Conservation (phyloP, 2,113 vertebrate genomes). For the Sclerurus mexicanus region DNA sequence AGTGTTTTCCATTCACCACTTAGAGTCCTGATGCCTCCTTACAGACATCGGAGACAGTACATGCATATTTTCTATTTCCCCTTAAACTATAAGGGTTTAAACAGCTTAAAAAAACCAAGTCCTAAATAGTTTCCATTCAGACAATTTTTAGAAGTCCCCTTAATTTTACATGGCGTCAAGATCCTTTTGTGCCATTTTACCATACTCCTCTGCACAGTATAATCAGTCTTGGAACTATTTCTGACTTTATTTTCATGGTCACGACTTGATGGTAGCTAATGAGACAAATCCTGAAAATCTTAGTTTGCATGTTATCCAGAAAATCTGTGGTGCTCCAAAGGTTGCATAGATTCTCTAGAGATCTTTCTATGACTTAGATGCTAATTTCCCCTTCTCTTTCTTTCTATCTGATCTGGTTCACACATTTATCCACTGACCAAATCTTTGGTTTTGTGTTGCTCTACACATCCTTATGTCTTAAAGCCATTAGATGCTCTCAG, state of each 20-base stretch:
- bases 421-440: fast-evolving
- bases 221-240: not conserved
- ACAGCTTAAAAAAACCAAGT: not conserved
- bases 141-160: not conserved
- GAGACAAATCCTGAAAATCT: not conserved
- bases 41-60: not conserved
- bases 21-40: not conserved
- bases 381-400: not conserved
- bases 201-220: not conserved
- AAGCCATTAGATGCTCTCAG: not conserved
- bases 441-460: not conserved
- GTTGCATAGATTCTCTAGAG: not conserved
- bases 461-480: not conserved
- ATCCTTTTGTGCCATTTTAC: not conserved
- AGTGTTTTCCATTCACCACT: not conserved
- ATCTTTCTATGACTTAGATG: not conserved
- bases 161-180: not conserved
- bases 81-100: not conserved
- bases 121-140: not conserved
- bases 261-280: not conserved
- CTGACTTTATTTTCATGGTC: not conserved
- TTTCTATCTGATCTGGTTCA: not conserved
- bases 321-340: not conserved
- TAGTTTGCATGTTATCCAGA: not conserved
- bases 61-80: not conserved